A percentile compares a stretch with the other conserved stretches of the same genome.
Conservation (phyloP, 2,797 vertebrate genomes). For the Myotis planiceps region DNA sequence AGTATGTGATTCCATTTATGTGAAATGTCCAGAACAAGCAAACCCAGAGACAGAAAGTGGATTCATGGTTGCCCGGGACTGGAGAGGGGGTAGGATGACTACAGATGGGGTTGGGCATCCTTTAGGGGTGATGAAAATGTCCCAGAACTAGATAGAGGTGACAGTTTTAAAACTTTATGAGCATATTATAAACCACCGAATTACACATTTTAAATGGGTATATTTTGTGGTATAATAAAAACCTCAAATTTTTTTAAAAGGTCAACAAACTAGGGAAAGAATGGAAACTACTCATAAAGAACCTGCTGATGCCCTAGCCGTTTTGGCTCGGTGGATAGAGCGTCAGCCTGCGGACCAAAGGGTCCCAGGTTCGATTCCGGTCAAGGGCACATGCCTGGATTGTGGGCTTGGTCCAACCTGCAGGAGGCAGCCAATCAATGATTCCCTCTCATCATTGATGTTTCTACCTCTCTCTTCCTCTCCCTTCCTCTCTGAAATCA, state of each 20-base stretch:
- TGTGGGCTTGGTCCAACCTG: too few relatives aligned
- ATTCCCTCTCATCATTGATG: too few relatives aligned
- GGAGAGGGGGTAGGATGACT: not conserved
- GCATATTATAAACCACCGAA: not conserved
- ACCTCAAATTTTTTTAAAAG: not conserved
- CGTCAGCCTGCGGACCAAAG: too few relatives aligned
- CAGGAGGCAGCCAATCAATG: too few relatives aligned
- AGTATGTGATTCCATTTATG: not conserved
- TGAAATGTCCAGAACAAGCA: not conserved
- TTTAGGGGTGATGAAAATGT: not conserved
- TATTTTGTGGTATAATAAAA: not conserved
- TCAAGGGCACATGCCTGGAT: too few relatives aligned
- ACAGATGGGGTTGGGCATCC: not conserved
- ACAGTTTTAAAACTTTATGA: not conserved
- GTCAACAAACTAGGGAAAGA: too few relatives aligned
- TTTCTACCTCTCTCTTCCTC: too few relatives aligned
- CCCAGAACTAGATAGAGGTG: not conserved
- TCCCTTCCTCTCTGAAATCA: too few relatives aligned
- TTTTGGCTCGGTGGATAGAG: too few relatives aligned
- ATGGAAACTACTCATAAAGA: not conserved
- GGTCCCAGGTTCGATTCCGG: too few relatives aligned
- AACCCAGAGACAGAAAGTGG: not conserved
- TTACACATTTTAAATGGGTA: not conserved
- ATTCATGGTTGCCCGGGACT: not conserved
- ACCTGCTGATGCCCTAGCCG: not conserved